Evolutionary conservation across 1,140 invertebrate genomes (phyloP).

Genomic region (Asbolus verrucosus): DNA sequence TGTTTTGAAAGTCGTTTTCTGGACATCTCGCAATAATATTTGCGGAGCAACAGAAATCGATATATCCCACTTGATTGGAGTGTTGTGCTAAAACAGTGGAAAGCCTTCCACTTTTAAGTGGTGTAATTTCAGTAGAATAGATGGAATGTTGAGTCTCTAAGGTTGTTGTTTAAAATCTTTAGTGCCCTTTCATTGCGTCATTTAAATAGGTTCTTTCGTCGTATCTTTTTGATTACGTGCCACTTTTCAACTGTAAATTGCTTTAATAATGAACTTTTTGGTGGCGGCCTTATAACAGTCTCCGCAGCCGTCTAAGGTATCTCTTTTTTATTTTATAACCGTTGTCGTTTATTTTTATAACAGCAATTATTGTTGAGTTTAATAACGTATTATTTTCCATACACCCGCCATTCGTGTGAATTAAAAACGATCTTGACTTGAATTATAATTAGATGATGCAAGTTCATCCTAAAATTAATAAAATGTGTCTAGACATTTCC

Average conservation of each 20-base stretch:
- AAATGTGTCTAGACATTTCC: slow-evolving; percentile 41
- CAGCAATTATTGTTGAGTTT: slow-evolving; percentile 24
- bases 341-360: slow-evolving; percentile 35
- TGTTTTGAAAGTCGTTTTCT: slow-evolving; percentile 15
- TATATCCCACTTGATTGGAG: slow-evolving; percentile 16
- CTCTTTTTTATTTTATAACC: slow-evolving; percentile 27
- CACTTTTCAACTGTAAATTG: slow-evolving; percentile 36
- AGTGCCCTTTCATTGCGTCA: not conserved
- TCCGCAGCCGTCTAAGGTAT: not conserved
- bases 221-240: slow-evolving; percentile 3
- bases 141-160: not conserved
- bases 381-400: slow-evolving; percentile 31
- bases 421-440: slow-evolving; percentile 40
- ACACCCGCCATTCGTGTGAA: slow-evolving; percentile 5
- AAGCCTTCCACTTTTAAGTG: not conserved
- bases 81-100: slow-evolving; percentile 17
- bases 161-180: not conserved
- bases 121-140: not conserved
- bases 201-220: not conserved
- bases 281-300: too few species aligned
- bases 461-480: slow-evolving; percentile 26
- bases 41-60: slow-evolving; percentile 18
- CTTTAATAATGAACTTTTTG: slow-evolving; percentile 38
- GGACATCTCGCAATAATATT: slow-evolving; percentile 6
- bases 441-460: slow-evolving; percentile 41